Evolutionary conservation across 1,140 invertebrate genomes (phyloP).

Genomic region (Bombus polaris): DNA sequence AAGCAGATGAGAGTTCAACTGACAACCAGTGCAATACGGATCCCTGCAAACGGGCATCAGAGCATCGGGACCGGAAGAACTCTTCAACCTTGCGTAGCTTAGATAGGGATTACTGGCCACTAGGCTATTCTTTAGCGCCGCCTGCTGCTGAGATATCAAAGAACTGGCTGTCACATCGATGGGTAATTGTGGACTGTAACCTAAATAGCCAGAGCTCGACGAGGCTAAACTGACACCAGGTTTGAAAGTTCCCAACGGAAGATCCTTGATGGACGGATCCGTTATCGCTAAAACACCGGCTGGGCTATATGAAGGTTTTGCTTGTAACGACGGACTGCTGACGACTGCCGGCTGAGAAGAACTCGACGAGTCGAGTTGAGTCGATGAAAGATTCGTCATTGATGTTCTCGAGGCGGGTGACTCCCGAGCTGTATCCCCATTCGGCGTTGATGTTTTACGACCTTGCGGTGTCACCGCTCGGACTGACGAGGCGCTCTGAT

Average conservation of each 20-base stretch:
- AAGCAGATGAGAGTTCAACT: constrained; percentile 91
- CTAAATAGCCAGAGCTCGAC: constrained; percentile 83
- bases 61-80: constrained; percentile 81
- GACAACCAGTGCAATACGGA: constrained; percentile 95
- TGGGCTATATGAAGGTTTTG: constrained; percentile 80
- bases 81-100: constrained; percentile 88
- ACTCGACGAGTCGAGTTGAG: constrained; percentile 27
- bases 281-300: constrained; percentile 77
- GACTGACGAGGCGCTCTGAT: constrained; percentile 86
- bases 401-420: constrained; percentile 80
- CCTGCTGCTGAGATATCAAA: constrained; percentile 88
- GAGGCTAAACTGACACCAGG: constrained; percentile 83
- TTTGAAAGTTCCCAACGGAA: constrained; percentile 86
- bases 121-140: constrained; percentile 85
- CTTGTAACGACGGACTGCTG: constrained; percentile 82
- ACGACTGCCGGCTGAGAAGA: constrained; percentile 52
- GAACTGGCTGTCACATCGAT: constrained; percentile 89
- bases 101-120: constrained; percentile 87
- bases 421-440: constrained; percentile 75
- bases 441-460: constrained; percentile 82
- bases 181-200: constrained; percentile 83
- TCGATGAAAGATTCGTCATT: constrained; percentile 52
- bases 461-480: constrained; percentile 84
- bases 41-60: constrained; percentile 92
- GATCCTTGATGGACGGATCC: constrained; percentile 86